phyloP scores from a whole-genome alignment of 2,888 invertebrate species.

The Eristalinus aeneus region DNA sequence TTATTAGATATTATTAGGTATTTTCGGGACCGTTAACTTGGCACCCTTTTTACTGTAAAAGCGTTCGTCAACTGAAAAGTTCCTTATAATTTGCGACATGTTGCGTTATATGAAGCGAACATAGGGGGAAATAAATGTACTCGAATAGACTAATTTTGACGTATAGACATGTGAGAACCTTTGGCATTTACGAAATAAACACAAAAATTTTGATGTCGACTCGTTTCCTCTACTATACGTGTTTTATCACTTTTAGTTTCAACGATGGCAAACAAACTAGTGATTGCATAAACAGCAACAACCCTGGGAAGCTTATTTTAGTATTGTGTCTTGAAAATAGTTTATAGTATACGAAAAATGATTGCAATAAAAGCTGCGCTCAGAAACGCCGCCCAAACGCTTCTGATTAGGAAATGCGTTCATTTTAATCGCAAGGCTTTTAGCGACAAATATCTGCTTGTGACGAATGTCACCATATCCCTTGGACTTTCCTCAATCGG shows the following conservation, averaged over 20 bases:
- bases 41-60: too few relatives aligned
- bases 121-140: too few relatives aligned
- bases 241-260: neutral
- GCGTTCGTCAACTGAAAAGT: too few relatives aligned
- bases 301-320: slow-evolving; percentile 3
- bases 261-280: neutral
- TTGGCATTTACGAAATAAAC: neutral
- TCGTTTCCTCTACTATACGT: neutral
- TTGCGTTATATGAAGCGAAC: too few relatives aligned
- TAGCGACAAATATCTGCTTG: slow-evolving; percentile 85
- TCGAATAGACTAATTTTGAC: too few relatives aligned
- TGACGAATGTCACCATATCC: slow-evolving; percentile 91
- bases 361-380: slow-evolving; percentile 45
- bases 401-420: slow-evolving; percentile 66
- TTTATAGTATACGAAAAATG: slow-evolving; percentile 15
- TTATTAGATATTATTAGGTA: too few relatives aligned
- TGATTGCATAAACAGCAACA: neutral
- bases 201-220: neutral
- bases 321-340: neutral
- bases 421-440: slow-evolving; percentile 81
- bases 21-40: too few relatives aligned
- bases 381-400: slow-evolving; percentile 24
- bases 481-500: slow-evolving; percentile 88
- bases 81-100: too few relatives aligned
- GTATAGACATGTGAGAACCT: neutral